Percentiles rank a stretch among this genome's conserved stretches.
Evolutionary conservation across 2,888 invertebrate genomes (phyloP).

Genomic region (Athrips mouffetella): DNA sequence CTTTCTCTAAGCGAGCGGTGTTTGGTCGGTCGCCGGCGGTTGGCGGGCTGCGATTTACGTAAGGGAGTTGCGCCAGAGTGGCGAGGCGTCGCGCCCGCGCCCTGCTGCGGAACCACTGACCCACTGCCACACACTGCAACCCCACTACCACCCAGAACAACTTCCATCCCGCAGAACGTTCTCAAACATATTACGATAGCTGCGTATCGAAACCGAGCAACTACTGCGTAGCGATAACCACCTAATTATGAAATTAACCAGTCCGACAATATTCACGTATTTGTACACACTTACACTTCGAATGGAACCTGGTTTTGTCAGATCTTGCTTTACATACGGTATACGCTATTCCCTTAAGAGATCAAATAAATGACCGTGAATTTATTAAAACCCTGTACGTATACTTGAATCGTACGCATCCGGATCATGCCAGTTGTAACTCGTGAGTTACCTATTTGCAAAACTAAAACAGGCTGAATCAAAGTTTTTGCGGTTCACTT

Average conservation of each 20-base stretch:
- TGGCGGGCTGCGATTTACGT: slow-evolving; percentile 66
- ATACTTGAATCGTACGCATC: not conserved
- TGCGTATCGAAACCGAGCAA: slow-evolving; percentile 22
- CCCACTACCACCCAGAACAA: slow-evolving; percentile 40
- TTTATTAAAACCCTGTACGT: no score
- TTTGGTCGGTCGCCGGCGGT: slow-evolving; percentile 50
- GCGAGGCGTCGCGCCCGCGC: slow-evolving; percentile 45
- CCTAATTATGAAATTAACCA: slow-evolving; percentile 22
- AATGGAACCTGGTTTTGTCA: no score
- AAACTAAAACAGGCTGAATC: not conserved
- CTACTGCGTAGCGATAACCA: slow-evolving; percentile 16
- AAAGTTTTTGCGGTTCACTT: no score
- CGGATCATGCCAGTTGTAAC: not conserved
- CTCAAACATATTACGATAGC: slow-evolving; percentile 45
- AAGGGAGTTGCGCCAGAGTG: slow-evolving; percentile 72
- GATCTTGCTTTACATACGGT: no score
- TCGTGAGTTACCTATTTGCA: not conserved
- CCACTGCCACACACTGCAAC: slow-evolving; percentile 58
- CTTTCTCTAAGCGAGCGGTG: slow-evolving; percentile 57
- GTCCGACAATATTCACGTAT: slow-evolving; percentile 9
- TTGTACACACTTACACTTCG: slow-evolving; percentile 8
- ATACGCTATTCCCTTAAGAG: no score
- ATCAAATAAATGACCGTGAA: no score
- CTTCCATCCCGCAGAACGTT: slow-evolving; percentile 39
- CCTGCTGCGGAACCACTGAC: slow-evolving; percentile 74